These are phyloP conservation scores for Drosophila ananassae DNA, from an alignment of 1,140 invertebrate species.

Conservation along the genomic window DNA sequence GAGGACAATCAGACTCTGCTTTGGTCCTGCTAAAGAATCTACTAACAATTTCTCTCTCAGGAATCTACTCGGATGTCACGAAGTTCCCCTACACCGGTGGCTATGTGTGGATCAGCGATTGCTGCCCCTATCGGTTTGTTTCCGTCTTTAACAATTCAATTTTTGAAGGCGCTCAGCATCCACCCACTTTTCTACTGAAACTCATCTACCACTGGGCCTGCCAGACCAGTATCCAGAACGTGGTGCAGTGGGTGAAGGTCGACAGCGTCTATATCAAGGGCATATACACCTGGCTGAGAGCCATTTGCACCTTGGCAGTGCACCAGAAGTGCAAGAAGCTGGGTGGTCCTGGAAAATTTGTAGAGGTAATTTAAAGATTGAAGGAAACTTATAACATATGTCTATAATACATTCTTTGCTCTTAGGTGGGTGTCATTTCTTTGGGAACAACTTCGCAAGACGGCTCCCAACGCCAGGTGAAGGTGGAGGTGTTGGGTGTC, in stretches of 20 bases:
- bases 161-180: conserved; percentile 92
- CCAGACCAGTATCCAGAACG: conserved; percentile 94
- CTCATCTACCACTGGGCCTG: conserved; percentile 95
- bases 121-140: conserved; percentile 92
- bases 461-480: conserved; percentile 92
- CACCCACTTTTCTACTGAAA: conserved; percentile 91
- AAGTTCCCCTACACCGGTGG: conserved; percentile 94
- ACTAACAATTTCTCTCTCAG: conserved; percentile 62
- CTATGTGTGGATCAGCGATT: conserved; percentile 95
- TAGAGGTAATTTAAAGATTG: conserved; percentile 85
- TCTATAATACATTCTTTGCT: background rate
- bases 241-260: conserved; percentile 94
- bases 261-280: conserved; percentile 90
- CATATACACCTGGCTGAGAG: conserved; percentile 91
- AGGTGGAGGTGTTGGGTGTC: conserved; percentile 95
- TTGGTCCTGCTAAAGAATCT: background rate
- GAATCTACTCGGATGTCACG: conserved; percentile 92
- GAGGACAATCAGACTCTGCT: conserved; percentile 16
- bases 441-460: conserved; percentile 94
- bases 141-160: conserved; percentile 94
- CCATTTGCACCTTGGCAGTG: conserved; percentile 90
- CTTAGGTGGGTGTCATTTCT: conserved; percentile 91
- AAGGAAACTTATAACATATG: background rate
- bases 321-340: conserved; percentile 90
- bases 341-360: conserved; percentile 88